Conservation (phyloP, 2,888 invertebrate species). For the Amblyjoppa proteus region DNA sequence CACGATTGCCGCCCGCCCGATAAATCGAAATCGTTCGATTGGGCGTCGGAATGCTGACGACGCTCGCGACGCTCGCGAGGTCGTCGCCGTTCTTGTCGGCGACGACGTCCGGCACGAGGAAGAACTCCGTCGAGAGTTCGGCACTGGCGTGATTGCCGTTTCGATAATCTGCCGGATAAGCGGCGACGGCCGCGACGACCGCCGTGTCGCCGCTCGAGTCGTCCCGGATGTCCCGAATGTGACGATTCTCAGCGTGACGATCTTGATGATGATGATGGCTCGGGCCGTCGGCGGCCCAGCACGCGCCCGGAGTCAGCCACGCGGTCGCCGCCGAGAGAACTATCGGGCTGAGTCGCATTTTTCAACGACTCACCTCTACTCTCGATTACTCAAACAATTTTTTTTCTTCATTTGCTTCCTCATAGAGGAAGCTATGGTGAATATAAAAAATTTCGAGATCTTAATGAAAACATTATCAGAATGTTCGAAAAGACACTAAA, state of each 20-base stretch:
- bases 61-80: conserved; percentile 78
- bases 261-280: conserved; percentile 84
- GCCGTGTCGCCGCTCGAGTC: conserved; percentile 75
- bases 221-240: conserved; percentile 26
- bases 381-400: not conserved
- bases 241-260: conserved; percentile 83
- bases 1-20: conserved; percentile 76
- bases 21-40: conserved; percentile 81
- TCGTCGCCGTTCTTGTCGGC: conserved; percentile 73
- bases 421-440: no score
- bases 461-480: no score
- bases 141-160: conserved; percentile 81
- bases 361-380: conserved; percentile 38
- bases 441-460: no score
- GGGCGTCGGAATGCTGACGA: conserved; percentile 83
- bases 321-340: conserved; percentile 83
- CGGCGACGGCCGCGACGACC: conserved; percentile 80
- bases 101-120: conserved; percentile 89
- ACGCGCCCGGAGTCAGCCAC: conserved; percentile 81
- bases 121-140: conserved; percentile 95
- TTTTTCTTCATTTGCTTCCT: not conserved
- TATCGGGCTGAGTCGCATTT: conserved; percentile 82
- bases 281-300: conserved; percentile 74
- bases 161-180: conserved; percentile 73
- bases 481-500: no score